Conservation (phyloP, 1,140 invertebrate genomes). For the Drosophila sturtevanti region DNA sequence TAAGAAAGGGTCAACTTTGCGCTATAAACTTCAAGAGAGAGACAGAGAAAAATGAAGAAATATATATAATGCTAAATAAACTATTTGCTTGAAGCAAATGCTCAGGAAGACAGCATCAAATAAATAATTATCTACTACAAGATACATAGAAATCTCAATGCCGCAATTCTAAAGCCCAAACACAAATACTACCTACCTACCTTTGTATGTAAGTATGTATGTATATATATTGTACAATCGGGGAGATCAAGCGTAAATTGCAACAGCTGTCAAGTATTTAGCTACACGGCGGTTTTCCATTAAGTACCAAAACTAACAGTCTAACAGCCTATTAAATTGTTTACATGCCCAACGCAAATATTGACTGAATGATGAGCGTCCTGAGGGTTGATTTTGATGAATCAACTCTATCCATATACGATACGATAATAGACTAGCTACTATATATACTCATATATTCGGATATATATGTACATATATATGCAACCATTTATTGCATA, state of each 20-base stretch:
- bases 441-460: too few relatives aligned
- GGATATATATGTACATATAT: too few relatives aligned
- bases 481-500: not conserved
- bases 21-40: slow-evolving; percentile 13
- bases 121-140: slow-evolving; percentile 53
- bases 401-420: not conserved
- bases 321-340: slow-evolving; percentile 79
- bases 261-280: slow-evolving; percentile 77
- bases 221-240: slow-evolving; percentile 40
- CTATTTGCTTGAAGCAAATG: slow-evolving; percentile 64
- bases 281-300: slow-evolving; percentile 59
- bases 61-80: slow-evolving; percentile 54
- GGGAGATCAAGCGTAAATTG: slow-evolving; percentile 73
- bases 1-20: slow-evolving; percentile 49
- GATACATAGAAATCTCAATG: slow-evolving; percentile 57
- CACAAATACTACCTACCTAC: slow-evolving; percentile 36
- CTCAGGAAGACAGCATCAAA: slow-evolving; percentile 1
- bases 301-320: slow-evolving; percentile 54
- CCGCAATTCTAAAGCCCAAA: slow-evolving; percentile 41
- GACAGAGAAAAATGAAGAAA: not conserved
- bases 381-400: slow-evolving; percentile 16
- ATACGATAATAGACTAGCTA: slow-evolving; percentile 1
- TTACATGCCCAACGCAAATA: slow-evolving; percentile 75
- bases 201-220: not conserved
- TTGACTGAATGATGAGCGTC: slow-evolving; percentile 67